Evolutionary conservation across 2,888 invertebrate genomes (phyloP).

Genomic region (Malthinus seriepunctatus): DNA sequence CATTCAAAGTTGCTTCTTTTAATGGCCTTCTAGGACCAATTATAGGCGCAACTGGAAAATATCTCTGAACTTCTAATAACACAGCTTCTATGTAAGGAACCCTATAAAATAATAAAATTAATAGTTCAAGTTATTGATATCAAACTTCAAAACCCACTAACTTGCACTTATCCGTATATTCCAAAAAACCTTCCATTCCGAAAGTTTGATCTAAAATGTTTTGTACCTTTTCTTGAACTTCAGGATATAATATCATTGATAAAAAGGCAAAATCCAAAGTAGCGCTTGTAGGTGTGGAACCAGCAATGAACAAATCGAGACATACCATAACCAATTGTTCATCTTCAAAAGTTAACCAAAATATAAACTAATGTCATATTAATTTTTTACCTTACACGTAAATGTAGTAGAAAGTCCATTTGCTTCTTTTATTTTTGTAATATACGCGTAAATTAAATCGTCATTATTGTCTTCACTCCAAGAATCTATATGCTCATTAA

Average conservation of each 20-base stretch:
- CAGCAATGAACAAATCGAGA: constrained; percentile 70
- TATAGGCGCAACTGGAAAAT: constrained; percentile 55
- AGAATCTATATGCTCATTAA: constrained; percentile 59
- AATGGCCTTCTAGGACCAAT: constrained; percentile 59
- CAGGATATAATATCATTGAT: constrained; percentile 61
- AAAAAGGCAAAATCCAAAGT: constrained; percentile 66
- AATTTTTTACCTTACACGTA: constrained; percentile 48
- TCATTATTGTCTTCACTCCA: constrained; percentile 54
- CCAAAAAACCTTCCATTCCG: constrained; percentile 52
- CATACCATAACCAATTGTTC: constrained; percentile 67
- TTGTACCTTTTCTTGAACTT: constrained; percentile 62
- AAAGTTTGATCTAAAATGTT: constrained; percentile 58
- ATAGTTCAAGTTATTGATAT: constrained; percentile 3
- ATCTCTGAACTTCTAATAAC: constrained; percentile 57
- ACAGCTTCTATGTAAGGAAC: constrained; percentile 61
- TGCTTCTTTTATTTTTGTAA: constrained; percentile 61
- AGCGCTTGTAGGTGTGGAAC: constrained; percentile 65
- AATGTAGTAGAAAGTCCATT: constrained; percentile 49
- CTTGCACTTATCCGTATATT: constrained; percentile 57
- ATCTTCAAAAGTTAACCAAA: constrained; percentile 54
- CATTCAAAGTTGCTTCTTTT: constrained; percentile 58
- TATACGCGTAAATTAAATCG: constrained; percentile 67
- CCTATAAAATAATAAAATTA: constrained; percentile 41
- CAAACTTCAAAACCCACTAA: not conserved
- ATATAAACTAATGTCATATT: too few species aligned